phyloP scores from a whole-genome alignment of 2,797 vertebrate genomes.

The Alauda arvensis region DNA sequence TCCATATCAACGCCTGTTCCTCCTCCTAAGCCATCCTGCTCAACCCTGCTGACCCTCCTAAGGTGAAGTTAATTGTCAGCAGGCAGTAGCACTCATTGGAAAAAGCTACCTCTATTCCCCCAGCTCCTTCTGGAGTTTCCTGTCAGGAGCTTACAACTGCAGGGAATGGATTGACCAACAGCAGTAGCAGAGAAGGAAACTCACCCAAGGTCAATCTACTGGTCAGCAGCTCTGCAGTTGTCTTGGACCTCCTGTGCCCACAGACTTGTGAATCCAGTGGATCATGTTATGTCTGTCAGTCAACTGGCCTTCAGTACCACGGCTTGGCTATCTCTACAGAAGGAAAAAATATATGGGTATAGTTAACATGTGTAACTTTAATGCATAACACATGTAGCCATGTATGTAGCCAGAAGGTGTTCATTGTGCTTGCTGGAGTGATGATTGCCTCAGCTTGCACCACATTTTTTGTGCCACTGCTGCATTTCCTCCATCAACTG shows the following conservation, averaged over 20 bases:
- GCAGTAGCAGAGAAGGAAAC: neutral
- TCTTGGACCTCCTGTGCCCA: neutral
- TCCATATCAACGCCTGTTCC: neutral
- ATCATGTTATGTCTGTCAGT: neutral
- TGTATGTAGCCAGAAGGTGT: constrained; percentile 64
- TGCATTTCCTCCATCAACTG: constrained; percentile 45
- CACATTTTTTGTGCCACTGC: constrained; percentile 53
- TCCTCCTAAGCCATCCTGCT: neutral
- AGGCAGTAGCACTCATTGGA: neutral
- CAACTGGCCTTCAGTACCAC: constrained; percentile 10
- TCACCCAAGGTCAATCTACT: neutral
- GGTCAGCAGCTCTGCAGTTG: neutral
- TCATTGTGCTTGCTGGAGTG: constrained; percentile 59
- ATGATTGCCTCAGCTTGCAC: constrained; percentile 65
- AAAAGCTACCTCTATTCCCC: neutral
- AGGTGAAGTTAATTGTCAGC: neutral
- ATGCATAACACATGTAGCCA: constrained; percentile 62
- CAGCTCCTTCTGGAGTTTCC: neutral
- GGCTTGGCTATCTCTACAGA: constrained; percentile 44
- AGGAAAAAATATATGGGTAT: constrained; percentile 62
- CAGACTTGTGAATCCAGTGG: neutral
- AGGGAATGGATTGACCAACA: neutral
- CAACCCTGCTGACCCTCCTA: rapidly evolving
- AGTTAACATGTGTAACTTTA: constrained; percentile 64
- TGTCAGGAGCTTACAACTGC: neutral